Conservation (phyloP, 35 echinoderm and acorn worm genomes). For the Stichopus chloronotus region DNA sequence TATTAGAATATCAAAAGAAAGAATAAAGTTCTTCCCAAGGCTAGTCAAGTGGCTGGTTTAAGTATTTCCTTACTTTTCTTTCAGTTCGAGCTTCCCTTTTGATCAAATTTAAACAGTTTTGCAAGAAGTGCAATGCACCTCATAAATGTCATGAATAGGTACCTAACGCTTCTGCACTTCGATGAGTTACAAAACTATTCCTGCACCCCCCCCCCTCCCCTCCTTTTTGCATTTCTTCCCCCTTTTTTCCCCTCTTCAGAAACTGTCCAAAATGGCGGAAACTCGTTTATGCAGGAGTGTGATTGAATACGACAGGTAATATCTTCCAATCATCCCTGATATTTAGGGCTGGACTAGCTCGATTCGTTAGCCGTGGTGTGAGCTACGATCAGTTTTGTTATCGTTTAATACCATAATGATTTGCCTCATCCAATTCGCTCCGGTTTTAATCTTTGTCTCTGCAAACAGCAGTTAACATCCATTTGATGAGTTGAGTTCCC, state of each 20-base stretch:
- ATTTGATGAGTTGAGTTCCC: constrained; percentile 44
- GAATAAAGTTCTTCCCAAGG: no score
- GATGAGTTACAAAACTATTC: not conserved
- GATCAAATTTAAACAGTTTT: not conserved
- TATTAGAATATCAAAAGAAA: no score
- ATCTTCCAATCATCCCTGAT: not conserved
- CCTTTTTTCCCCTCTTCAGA: not conserved
- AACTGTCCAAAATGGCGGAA: not conserved
- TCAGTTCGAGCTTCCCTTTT: not conserved
- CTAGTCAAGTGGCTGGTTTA: not conserved
- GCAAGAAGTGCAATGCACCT: not conserved
- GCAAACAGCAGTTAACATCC: constrained; percentile 44
- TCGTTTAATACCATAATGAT: constrained; percentile 55
- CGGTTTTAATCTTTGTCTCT: constrained; percentile 34
- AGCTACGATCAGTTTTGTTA: constrained; percentile 31
- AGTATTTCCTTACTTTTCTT: not conserved
- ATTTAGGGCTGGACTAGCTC: not conserved
- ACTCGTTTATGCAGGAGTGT: constrained; percentile 20
- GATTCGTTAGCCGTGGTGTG: constrained; percentile 10
- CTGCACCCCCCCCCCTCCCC: not conserved
- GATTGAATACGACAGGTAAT: constrained; percentile 49
- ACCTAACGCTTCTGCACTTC: not conserved
- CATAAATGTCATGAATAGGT: not conserved
- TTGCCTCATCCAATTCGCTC: constrained; percentile 23
- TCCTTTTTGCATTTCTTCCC: no score